Evolutionary conservation across 2,113 vertebrate species (phyloP).

Genomic region (Vulpes vulpes): DNA sequence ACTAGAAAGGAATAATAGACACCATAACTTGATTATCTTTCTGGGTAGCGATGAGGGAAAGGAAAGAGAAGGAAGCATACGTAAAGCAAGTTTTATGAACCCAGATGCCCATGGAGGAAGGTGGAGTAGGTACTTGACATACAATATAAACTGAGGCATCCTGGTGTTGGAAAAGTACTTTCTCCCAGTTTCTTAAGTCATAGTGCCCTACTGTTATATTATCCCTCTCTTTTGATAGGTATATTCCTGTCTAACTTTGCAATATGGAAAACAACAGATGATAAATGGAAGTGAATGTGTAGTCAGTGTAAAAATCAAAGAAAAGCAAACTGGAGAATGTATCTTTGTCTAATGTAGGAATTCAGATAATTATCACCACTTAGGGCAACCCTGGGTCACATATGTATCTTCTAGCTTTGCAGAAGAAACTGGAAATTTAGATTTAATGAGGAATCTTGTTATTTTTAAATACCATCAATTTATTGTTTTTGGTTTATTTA

Average conservation of each 20-base stretch:
- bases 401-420: neutral
- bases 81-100: neutral
- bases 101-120: neutral
- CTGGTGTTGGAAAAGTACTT: neutral
- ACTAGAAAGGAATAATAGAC: neutral
- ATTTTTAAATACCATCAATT: neutral
- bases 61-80: neutral
- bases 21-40: slow-evolving; percentile 33
- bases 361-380: neutral
- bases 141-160: neutral
- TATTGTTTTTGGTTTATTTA: neutral
- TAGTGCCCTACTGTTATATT: neutral
- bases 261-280: neutral
- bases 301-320: neutral
- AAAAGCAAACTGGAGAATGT: neutral
- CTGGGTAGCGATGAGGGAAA: neutral
- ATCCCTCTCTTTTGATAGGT: neutral
- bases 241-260: neutral
- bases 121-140: too few relatives aligned
- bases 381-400: neutral
- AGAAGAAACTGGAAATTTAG: neutral
- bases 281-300: neutral
- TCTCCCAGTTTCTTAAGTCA: neutral
- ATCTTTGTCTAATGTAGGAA: neutral
- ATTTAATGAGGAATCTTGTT: neutral